Percentiles rank a stretch among this genome's conserved stretches.
Evolutionary conservation across 2,113 vertebrate genomes (phyloP).

Genomic region (Crotalus horridus): DNA sequence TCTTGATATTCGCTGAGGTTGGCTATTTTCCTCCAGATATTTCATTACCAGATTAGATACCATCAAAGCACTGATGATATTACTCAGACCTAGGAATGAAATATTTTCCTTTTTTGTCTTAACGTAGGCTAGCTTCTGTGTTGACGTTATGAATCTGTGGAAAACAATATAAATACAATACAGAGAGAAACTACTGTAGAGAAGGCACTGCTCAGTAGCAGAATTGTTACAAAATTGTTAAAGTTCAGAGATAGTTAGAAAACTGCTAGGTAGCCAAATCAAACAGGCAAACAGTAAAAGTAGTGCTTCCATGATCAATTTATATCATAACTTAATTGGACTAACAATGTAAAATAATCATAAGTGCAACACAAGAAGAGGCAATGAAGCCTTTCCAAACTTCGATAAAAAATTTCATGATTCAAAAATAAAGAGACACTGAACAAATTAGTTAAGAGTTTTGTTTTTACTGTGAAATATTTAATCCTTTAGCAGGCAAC

Average conservation of each 20-base stretch:
- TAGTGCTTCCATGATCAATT: not conserved
- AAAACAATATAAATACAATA: not conserved
- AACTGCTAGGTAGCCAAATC: not conserved
- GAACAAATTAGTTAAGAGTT: not conserved
- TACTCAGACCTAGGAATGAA: not conserved
- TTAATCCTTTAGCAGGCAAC: not conserved
- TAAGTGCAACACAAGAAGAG: not conserved
- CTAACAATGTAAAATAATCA: not conserved
- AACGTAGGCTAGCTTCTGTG: not conserved
- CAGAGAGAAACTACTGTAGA: not conserved
- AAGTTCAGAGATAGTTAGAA: not conserved
- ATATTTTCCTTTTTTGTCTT: not conserved
- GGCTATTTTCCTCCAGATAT: not conserved
- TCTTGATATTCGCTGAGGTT: not conserved
- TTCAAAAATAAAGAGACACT: not conserved
- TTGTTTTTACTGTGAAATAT: not conserved
- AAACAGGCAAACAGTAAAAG: not conserved
- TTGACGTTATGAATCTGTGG: not conserved
- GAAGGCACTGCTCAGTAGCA: not conserved
- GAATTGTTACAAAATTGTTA: not conserved
- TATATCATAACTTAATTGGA: not conserved
- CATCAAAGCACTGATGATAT: not conserved
- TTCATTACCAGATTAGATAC: not conserved
- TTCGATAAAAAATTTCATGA: not conserved
- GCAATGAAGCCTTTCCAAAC: not conserved